Evolutionary conservation across 2,888 invertebrate genomes (phyloP).

Genomic region (Rhagium mordax): DNA sequence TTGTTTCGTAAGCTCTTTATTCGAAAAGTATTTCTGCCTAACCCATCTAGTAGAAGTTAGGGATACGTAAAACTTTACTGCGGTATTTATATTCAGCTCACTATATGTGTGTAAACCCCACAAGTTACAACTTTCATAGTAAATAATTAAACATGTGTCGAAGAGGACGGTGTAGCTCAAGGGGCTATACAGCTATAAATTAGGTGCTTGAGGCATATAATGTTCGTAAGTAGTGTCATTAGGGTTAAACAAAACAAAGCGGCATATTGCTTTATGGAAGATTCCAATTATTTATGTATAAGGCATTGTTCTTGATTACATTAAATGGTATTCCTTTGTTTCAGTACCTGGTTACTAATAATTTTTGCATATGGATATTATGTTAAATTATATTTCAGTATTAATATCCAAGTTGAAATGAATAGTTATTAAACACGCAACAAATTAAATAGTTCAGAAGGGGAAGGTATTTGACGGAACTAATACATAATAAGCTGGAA

Average conservation of each 20-base stretch:
- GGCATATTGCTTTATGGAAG: neutral
- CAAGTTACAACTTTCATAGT: constrained; percentile 41
- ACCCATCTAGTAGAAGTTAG: neutral
- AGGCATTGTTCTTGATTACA: no score
- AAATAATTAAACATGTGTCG: constrained; percentile 49
- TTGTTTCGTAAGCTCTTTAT: neutral
- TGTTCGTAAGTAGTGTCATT: neutral
- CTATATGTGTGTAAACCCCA: constrained; percentile 34
- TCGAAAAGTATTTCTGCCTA: neutral
- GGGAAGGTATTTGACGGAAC: no score
- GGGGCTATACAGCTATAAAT: constrained; percentile 9
- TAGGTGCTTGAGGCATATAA: constrained; percentile 2
- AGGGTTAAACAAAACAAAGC: neutral
- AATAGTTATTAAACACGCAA: no score
- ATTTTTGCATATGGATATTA: no score
- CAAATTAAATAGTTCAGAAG: no score
- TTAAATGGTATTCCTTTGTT: no score
- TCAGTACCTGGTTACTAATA: no score
- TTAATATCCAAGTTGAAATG: no score
- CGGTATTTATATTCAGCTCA: constrained; percentile 41
- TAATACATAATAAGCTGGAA: no score
- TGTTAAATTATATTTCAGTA: no score
- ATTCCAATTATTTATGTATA: neutral
- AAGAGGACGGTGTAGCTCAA: constrained; percentile 28
- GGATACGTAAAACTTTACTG: constrained; percentile 17